phyloP scores from a whole-genome alignment of 2,113 vertebrate genomes.

The Cyprinodon variegatus region DNA sequence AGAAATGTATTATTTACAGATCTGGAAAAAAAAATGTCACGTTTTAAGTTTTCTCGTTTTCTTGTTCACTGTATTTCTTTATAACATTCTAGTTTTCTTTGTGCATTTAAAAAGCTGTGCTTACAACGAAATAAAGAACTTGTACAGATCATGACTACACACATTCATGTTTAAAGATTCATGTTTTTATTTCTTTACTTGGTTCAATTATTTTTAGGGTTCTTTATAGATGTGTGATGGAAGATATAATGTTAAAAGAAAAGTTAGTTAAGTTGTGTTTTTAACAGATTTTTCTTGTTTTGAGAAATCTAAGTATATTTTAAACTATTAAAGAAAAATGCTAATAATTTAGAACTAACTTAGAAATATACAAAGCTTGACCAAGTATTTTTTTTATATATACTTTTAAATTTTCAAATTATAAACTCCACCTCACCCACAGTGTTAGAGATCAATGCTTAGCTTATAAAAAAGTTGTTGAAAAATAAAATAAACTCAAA shows the following conservation, averaged over 20 bases:
- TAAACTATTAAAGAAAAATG: neutral
- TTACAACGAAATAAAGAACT: slow-evolving; percentile 92
- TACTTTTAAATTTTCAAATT: too few relatives aligned
- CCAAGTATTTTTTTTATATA: too few relatives aligned
- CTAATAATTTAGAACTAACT: too few relatives aligned
- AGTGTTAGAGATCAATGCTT: too few relatives aligned
- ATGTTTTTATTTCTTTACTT: neutral
- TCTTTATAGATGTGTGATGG: neutral
- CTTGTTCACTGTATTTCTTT: slow-evolving; percentile 69
- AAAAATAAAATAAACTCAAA: neutral
- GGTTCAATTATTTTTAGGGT: neutral
- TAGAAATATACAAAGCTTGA: too few relatives aligned
- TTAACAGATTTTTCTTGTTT: neutral
- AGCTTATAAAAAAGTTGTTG: too few relatives aligned
- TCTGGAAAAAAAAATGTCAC: slow-evolving; percentile 68
- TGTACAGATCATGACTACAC: slow-evolving; percentile 87
- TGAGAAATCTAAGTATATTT: neutral
- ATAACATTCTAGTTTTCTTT: slow-evolving; percentile 88
- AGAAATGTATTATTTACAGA: slow-evolving; percentile 88
- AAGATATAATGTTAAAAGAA: too few relatives aligned
- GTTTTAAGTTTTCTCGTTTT: slow-evolving; percentile 65
- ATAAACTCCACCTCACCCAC: neutral
- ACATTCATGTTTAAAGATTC: neutral
- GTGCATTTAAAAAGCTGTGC: slow-evolving; percentile 97
- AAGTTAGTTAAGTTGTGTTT: neutral